Base-by-base conservation (phyloP, 1,140 invertebrate genomes). In the Ceratina australensis region DNA sequence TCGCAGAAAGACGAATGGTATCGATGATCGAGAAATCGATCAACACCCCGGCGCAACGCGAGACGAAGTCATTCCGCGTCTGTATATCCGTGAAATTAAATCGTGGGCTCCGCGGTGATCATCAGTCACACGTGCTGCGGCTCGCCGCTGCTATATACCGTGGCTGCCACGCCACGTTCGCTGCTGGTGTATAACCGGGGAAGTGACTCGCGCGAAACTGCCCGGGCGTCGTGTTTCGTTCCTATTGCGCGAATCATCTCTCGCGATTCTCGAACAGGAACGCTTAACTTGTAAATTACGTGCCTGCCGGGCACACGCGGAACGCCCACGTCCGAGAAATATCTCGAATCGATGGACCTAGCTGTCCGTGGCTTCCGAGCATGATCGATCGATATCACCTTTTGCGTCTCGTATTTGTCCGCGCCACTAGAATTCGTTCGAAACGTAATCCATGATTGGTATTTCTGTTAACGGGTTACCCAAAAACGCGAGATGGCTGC, bases 71-170 rank as follows among this genome's bases (percentile, higher is more conserved):
- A 81, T 83, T 78, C 61, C 74, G 28, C 3, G 20, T 28, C 26
- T 71, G 72, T 84, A 86, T 80, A 84, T 80, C 80, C 85, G 79
- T 85, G 82, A 87, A 87, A 87, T 85, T 84, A 85, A 82, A 87
- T 85, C 75, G 85, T 75, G 82, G 76, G 59, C 82, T 42, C 26
- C 22, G 52, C 71, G 68, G 54, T 60, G 80, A 78, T 84, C 85
- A 84, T 86, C 82, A 78, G 85, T 86, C 80, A 80, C 72, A 82
- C 64, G 60, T 84, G 84, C 72, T n/a, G n/a, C n/a, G n/a, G 16
- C 65, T 52, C 22, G 26, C 22, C 73, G n/a, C 59, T n/a, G 80
- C 76, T 72, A 7, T 33, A 7, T 7, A 3, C 33, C 33, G 33
- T n/a, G n/a, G n/a, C n/a, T n/a, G 33, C 33, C 33, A 33, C 33